A percentile compares a stretch with the other conserved stretches of the same genome.
phyloP scores from a whole-genome alignment of 2,113 vertebrate species.

The Solea senegalensis region DNA sequence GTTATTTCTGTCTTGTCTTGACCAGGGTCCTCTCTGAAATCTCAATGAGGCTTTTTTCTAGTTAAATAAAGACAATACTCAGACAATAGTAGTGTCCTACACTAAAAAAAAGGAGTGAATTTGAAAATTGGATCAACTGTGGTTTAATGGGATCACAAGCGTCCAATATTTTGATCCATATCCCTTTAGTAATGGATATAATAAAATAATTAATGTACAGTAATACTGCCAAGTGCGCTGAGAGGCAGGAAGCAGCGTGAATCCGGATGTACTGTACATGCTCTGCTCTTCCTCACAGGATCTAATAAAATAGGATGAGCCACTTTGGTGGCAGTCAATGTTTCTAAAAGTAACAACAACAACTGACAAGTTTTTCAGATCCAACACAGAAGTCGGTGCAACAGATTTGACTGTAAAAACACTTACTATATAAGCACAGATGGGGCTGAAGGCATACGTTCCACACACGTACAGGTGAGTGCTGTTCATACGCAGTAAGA shows the following conservation, averaged over 20 bases:
- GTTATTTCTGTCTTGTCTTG: no score
- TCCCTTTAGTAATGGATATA: constrained; percentile 45
- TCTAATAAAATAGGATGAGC: constrained; percentile 32
- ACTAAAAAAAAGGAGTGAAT: constrained; percentile 38
- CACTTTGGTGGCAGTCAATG: constrained; percentile 10
- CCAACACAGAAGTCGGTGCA: not conserved
- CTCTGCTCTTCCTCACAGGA: constrained; percentile 4
- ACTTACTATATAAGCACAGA: constrained; percentile 94
- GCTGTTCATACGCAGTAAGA: constrained; percentile 89
- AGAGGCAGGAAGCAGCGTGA: constrained; percentile 53
- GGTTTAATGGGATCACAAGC: constrained; percentile 54
- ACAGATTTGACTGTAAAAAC: constrained; percentile 5
- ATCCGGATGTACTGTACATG: constrained; percentile 35
- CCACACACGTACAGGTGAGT: constrained; percentile 94
- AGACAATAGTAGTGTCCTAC: no score
- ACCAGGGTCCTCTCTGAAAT: no score
- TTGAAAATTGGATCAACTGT: constrained; percentile 46
- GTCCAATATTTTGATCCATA: constrained; percentile 69
- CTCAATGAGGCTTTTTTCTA: no score
- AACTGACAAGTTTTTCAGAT: constrained; percentile 50
- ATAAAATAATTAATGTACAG: constrained; percentile 64
- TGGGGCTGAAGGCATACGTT: constrained; percentile 94
- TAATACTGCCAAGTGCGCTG: constrained; percentile 57
- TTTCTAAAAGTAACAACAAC: constrained; percentile 27
- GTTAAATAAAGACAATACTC: no score